These are phyloP conservation scores for Leucoma salicis DNA, from an alignment of 2,888 invertebrate genomes.

Conservation along the genomic window DNA sequence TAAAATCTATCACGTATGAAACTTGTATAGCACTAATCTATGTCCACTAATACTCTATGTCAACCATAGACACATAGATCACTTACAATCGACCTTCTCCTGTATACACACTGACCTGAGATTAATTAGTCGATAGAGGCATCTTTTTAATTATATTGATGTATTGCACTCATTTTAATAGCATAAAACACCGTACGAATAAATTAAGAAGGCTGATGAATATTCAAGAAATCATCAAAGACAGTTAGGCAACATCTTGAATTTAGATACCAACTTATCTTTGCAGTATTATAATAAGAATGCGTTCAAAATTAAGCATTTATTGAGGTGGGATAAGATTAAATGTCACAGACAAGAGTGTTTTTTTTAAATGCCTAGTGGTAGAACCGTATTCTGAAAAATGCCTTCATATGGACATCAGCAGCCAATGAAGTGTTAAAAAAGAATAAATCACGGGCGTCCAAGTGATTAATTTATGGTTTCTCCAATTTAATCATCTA, in stretches of 20 bases:
- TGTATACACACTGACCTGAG: slow-evolving; percentile 14
- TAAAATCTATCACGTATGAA: too few species aligned
- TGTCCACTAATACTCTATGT: too few species aligned
- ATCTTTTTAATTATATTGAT: slow-evolving; percentile 27
- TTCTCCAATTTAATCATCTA: slow-evolving; percentile 23
- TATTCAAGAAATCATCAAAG: slow-evolving; percentile 30
- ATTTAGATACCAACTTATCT: slow-evolving; percentile 18
- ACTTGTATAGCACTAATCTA: too few species aligned
- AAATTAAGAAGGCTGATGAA: slow-evolving; percentile 28
- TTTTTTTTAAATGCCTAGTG: too few species aligned
- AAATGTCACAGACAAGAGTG: too few species aligned
- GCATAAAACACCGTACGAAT: slow-evolving; percentile 25
- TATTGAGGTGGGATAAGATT: background rate
- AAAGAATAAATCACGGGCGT: slow-evolving; percentile 58
- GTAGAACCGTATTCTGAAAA: slow-evolving; percentile 33
- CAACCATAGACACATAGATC: background rate
- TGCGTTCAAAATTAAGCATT: slow-evolving; percentile 8
- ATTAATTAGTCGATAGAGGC: slow-evolving; percentile 21
- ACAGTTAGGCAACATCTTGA: slow-evolving; percentile 35
- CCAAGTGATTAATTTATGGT: slow-evolving; percentile 56
- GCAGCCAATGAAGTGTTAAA: slow-evolving; percentile 56
- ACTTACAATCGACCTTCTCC: background rate
- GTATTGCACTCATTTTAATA: slow-evolving; percentile 24
- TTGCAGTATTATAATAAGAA: slow-evolving; percentile 3
- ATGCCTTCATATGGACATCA: slow-evolving; percentile 46